These are phyloP conservation scores for Orthonychiurus folsomi DNA, from an alignment of 2,888 invertebrate genomes.

Conservation along the genomic window DNA sequence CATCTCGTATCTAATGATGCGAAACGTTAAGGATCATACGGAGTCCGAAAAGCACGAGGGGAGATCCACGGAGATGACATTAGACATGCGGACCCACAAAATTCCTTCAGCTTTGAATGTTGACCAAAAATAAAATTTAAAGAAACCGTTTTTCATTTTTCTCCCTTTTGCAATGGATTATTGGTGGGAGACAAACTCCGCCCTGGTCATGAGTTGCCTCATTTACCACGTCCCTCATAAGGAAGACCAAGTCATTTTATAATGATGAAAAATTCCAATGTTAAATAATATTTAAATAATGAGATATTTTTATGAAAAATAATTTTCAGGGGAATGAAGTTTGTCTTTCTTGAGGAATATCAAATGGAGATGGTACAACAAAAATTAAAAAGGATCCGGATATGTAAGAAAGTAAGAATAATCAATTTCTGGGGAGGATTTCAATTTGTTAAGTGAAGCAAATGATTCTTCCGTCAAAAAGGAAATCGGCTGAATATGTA, in stretches of 20 bases:
- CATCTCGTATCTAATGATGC: neutral
- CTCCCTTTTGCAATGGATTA: neutral
- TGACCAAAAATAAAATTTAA: constrained; percentile 6
- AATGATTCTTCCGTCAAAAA: too few species aligned
- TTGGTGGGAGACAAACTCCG: neutral
- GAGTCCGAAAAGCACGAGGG: too few species aligned
- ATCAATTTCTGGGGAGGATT: too few species aligned
- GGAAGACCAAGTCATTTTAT: neutral
- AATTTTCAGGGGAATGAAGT: too few species aligned
- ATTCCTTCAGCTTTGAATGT: neutral
- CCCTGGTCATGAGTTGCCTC: constrained; percentile 19
- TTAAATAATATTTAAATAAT: neutral
- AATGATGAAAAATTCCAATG: neutral
- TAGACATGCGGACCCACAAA: neutral
- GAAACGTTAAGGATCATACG: neutral
- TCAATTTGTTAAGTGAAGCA: too few species aligned
- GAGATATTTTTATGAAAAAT: too few species aligned
- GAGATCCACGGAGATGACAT: neutral
- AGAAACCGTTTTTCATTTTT: neutral
- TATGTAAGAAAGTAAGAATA: too few species aligned
- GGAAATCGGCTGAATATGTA: too few species aligned
- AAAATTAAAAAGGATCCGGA: too few species aligned
- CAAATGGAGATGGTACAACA: too few species aligned
- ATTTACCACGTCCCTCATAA: too few species aligned
- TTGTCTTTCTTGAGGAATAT: too few species aligned